phyloP scores from a whole-genome alignment of 2,113 vertebrate species.

The Charina bottae region DNA sequence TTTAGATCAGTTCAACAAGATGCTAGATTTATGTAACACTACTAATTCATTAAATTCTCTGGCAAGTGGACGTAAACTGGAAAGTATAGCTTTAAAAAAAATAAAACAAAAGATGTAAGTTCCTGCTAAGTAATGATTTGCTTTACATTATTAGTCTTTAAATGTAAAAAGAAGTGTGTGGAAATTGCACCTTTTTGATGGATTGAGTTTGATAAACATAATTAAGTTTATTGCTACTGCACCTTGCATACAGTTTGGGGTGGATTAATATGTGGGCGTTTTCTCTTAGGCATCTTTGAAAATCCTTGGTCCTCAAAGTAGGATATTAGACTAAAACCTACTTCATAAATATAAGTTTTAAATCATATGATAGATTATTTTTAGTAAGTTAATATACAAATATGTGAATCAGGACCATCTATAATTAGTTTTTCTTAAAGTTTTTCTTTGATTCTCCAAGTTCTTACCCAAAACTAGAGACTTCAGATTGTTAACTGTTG shows the following conservation, averaged over 20 bases:
- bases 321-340: accelerated
- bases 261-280: accelerated
- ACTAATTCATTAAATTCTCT: not conserved
- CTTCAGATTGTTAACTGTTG: not conserved
- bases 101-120: not conserved
- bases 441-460: not conserved
- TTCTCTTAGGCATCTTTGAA: accelerated
- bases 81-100: not conserved
- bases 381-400: not conserved
- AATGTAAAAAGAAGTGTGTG: not conserved
- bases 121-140: not conserved
- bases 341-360: accelerated
- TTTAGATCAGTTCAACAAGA: not conserved
- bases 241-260: accelerated
- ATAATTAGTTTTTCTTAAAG: not conserved
- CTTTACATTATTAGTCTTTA: not conserved
- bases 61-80: not conserved
- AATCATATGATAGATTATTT: not conserved
- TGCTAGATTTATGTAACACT: not conserved
- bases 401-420: not conserved
- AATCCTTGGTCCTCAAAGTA: accelerated
- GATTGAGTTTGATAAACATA: not conserved
- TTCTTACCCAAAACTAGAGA: not conserved
- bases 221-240: not conserved
- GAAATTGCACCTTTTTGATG: not conserved